Percentiles rank a stretch among this genome's conserved stretches.
phyloP scores from a whole-genome alignment of 1,140 invertebrate species.

The Palaemon carinicauda region DNA sequence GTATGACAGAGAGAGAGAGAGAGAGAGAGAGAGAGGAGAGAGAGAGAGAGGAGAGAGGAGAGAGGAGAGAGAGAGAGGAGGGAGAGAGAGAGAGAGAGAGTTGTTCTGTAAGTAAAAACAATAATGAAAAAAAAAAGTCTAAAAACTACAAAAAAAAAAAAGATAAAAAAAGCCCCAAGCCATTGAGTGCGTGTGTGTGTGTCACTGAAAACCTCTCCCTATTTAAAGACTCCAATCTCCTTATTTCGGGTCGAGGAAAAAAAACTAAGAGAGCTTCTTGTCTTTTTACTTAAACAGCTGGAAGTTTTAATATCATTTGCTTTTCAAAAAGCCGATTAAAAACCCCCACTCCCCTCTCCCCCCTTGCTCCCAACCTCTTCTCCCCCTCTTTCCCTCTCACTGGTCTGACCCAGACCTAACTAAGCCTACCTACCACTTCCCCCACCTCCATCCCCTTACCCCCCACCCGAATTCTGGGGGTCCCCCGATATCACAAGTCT shows the following conservation, averaged over 20 bases:
- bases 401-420: too few relatives aligned
- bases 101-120: too few relatives aligned
- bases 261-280: slow-evolving; percentile 41
- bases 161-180: neutral
- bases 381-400: neutral
- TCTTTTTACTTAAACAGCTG: slow-evolving; percentile 52
- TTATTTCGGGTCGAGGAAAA: slow-evolving; percentile 40
- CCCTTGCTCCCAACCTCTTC: neutral
- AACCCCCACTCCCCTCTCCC: neutral
- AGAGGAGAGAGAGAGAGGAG: too few relatives aligned
- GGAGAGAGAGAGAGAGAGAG: too few relatives aligned
- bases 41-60: neutral
- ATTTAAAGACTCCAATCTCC: slow-evolving; percentile 41
- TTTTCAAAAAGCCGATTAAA: slow-evolving; percentile 42
- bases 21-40: too few relatives aligned
- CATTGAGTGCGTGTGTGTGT: too few relatives aligned
- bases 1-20: too few relatives aligned
- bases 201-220: neutral
- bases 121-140: neutral
- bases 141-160: neutral
- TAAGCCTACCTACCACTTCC: neutral
- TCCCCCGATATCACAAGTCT: too few relatives aligned
- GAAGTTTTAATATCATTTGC: slow-evolving; percentile 53
- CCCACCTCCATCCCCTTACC: neutral
- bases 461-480: neutral